Percentiles rank a stretch among this genome's conserved stretches.
phyloP scores from a whole-genome alignment of 1,140 invertebrate genomes.

The Marisa cornuarietis region DNA sequence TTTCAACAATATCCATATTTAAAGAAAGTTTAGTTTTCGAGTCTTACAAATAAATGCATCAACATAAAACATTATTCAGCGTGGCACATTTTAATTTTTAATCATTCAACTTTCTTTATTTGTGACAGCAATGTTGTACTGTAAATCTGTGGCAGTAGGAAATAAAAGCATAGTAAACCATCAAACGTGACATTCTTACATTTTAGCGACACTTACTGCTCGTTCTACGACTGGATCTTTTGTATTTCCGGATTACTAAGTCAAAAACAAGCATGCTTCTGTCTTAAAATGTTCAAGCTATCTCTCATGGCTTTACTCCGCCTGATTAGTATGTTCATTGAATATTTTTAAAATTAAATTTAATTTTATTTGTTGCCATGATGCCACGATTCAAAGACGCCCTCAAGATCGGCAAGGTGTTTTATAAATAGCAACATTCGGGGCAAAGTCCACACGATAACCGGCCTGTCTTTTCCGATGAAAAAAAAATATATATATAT shows the following conservation, averaged over 20 bases:
- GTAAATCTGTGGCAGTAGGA: too few species aligned
- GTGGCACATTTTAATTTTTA: too few species aligned
- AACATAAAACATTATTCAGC: too few species aligned
- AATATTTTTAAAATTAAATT: too few species aligned
- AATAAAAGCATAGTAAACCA: too few species aligned
- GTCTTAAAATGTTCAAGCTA: background rate
- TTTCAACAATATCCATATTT: too few species aligned
- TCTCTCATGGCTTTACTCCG: background rate
- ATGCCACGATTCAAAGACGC: background rate
- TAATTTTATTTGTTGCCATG: background rate
- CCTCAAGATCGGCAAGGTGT: background rate
- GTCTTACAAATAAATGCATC: too few species aligned
- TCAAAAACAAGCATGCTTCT: background rate
- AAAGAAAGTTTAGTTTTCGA: too few species aligned
- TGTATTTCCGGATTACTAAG: background rate
- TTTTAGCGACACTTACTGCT: background rate
- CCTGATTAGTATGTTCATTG: background rate
- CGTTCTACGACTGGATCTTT: background rate
- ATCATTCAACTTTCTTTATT: too few species aligned
- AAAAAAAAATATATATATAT: too few species aligned
- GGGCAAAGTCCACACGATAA: constrained; percentile 8
- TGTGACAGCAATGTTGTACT: too few species aligned
- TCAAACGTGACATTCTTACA: too few species aligned
- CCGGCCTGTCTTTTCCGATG: background rate
- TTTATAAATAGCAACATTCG: constrained; percentile 12